A percentile compares a stretch with the other conserved stretches of the same genome.
phyloP scores from a whole-genome alignment of 2,797 vertebrate genomes.

The Pseudochirops corinnae region DNA sequence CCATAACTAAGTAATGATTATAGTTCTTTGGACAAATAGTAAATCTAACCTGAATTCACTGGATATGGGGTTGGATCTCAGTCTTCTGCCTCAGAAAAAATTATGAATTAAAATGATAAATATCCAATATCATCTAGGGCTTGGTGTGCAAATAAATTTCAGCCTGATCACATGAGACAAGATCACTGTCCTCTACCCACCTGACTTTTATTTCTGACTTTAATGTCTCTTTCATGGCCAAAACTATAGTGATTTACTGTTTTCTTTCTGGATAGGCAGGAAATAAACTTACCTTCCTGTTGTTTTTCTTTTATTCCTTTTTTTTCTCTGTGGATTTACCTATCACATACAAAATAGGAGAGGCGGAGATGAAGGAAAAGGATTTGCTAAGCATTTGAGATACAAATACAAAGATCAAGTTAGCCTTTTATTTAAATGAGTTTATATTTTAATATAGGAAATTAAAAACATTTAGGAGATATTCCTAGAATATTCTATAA shows the following conservation, averaged over 20 bases:
- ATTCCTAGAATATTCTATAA: neutral
- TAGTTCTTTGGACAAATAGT: no score
- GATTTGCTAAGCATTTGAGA: neutral
- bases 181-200: neutral
- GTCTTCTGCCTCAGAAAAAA: neutral
- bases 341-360: neutral
- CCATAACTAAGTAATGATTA: no score
- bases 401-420: neutral
- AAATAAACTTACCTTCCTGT: neutral
- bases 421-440: neutral
- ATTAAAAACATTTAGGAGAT: no score
- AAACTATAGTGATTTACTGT: neutral
- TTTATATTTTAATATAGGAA: neutral
- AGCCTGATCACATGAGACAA: neutral
- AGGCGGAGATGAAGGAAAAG: neutral
- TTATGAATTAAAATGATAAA: neutral
- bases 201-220: neutral
- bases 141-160: neutral
- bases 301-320: neutral
- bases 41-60: neutral
- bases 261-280: neutral
- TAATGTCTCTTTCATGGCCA: neutral
- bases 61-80: neutral
- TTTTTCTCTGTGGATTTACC: neutral
- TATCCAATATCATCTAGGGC: neutral